Evolutionary conservation across 1,140 invertebrate species (phyloP).

Genomic region (Nephotettix cincticeps): DNA sequence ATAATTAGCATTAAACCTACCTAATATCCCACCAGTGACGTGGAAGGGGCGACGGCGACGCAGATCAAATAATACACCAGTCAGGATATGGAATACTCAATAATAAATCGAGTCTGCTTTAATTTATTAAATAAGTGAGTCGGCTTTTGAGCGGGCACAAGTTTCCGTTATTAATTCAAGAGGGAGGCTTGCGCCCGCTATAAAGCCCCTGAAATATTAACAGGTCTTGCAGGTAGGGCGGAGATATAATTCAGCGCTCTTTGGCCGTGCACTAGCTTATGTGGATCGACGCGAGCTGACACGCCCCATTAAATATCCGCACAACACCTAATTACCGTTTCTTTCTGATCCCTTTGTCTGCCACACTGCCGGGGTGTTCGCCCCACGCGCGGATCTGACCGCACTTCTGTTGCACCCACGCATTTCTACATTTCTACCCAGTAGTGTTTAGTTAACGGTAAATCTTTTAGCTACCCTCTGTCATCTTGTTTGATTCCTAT

Average conservation of each 20-base stretch:
- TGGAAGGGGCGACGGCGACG: no score
- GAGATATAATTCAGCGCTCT: constrained; percentile 36
- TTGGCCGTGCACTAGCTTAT: constrained; percentile 23
- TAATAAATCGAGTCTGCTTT: constrained; percentile 35
- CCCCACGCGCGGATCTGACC: no score
- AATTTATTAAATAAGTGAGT: constrained; percentile 37
- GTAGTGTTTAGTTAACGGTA: no score
- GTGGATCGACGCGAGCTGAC: constrained; percentile 2
- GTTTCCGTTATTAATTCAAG: constrained; percentile 36
- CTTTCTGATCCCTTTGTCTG: constrained; percentile 2
- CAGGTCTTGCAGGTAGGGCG: constrained; percentile 36
- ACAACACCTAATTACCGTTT: constrained; percentile 6
- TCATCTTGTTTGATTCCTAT: no score
- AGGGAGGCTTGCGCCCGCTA: constrained; percentile 29
- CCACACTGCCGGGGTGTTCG: no score
- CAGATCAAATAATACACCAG: no score
- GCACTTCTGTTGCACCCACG: no score
- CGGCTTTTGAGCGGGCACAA: constrained; percentile 35
- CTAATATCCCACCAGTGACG: no score
- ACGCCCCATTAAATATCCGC: constrained; percentile 1
- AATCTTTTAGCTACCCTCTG: no score
- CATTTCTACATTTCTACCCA: no score
- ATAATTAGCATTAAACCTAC: no score
- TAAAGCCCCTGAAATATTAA: constrained; percentile 37
- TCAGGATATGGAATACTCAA: constrained; percentile 37